Base-by-base conservation (phyloP, 1,140 invertebrate genomes). In the Drosophila kurseongensis region DNA sequence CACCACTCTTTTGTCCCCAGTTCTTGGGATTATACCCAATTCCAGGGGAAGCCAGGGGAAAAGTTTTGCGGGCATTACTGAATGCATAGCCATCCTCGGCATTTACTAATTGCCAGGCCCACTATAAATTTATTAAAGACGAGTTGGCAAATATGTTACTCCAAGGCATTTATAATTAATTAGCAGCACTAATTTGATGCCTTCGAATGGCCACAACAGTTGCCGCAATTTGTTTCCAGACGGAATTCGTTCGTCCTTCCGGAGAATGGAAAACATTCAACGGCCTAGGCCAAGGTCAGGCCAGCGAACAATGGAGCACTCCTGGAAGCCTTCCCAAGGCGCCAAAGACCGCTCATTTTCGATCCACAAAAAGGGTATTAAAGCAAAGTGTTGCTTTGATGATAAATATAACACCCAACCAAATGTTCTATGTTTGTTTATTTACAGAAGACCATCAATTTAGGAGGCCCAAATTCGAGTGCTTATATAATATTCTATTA, bases 91-190 rank as follows among this genome's bases (percentile, higher is more conserved):
- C 44, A 65, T 71, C 67, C 57, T 57, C 56, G 35, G 60, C 51
- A 48, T 41, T 48, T 40, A 78, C 78, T 90, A 90, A 86, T 90
- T 90, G 79, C 78, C 7, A 7, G 63, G 61, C 69, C 65, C 52
- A 86, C 83, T 89, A 88, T 88, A 89, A 83, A 88, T 88, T 89
- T 83, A 83, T 88, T 88, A 80, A 89, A 71, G 84, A 83, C 71
- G 78, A 69, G 47, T 45, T 45, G 48, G 45, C 59, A 50, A 67
- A 50, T 58, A 59, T 76, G 50, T 57, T 60, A 71, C 65, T 75
- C 61, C 74, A 32, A 65, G 71, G 71, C 81, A 86, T 86, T 86
- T 76, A 66, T 88, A 86, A 86, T 86, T 86, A 79, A 86, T 89
- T 88, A 88, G 76, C 57, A 67, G 38, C 66, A 73, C 71, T 83